These are phyloP conservation scores for Criorhina ranunculi DNA, from an alignment of 2,888 invertebrate species.

Conservation along the genomic window DNA sequence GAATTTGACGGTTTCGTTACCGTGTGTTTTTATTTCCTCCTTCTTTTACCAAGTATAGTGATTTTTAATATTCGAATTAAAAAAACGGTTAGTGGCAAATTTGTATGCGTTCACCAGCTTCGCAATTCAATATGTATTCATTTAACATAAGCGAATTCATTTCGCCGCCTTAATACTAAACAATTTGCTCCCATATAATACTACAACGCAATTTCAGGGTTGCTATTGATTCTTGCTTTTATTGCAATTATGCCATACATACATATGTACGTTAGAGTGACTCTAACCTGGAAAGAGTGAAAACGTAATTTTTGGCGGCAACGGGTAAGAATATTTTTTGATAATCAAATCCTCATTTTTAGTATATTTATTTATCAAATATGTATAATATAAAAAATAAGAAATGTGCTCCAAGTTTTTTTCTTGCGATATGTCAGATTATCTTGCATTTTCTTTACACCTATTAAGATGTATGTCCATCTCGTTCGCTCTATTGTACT, in stretches of 20 bases:
- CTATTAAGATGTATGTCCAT: slow-evolving; percentile 12
- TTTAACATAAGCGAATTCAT: slow-evolving; percentile 10
- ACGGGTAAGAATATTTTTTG: neutral
- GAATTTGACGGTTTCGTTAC: too few species aligned
- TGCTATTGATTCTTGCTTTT: slow-evolving; percentile 64
- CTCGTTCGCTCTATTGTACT: slow-evolving; percentile 6
- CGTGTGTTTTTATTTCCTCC: too few species aligned
- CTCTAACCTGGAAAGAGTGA: neutral
- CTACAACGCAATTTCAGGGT: slow-evolving; percentile 64
- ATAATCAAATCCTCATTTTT: neutral
- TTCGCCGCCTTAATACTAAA: slow-evolving; percentile 5
- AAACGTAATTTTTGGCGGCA: slow-evolving; percentile 13
- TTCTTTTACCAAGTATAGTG: too few species aligned
- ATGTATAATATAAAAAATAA: neutral
- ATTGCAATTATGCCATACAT: slow-evolving; percentile 18
- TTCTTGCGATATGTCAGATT: slow-evolving; percentile 43
- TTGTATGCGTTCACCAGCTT: slow-evolving; percentile 11
- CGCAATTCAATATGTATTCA: neutral
- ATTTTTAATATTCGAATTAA: slow-evolving; percentile 4
- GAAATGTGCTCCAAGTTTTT: slow-evolving; percentile 25
- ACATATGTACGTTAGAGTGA: neutral
- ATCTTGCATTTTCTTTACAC: slow-evolving; percentile 25
- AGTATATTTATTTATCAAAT: slow-evolving; percentile 1
- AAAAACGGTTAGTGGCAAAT: slow-evolving; percentile 9
- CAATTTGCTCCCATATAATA: slow-evolving; percentile 15